Conservation (phyloP, 2,888 invertebrate species). For the Nyleta sp. region DNA sequence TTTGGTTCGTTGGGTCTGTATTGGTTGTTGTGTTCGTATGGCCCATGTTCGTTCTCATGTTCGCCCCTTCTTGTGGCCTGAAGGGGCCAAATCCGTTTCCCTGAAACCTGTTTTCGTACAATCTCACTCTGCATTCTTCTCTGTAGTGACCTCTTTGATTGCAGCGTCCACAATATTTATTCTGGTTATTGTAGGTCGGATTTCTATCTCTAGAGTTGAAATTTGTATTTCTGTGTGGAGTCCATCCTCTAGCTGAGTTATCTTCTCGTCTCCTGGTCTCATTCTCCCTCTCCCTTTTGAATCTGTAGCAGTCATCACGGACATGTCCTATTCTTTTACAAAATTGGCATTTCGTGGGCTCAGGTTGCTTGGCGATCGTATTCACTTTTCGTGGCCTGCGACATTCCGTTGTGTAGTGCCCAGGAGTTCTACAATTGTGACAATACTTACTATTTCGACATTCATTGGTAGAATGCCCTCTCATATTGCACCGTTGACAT, state of each 20-base stretch:
- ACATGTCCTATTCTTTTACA: neutral
- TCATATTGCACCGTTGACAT: neutral
- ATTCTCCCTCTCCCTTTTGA: too few relatives aligned
- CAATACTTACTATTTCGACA: neutral
- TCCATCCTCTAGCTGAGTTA: too few relatives aligned
- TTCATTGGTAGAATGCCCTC: neutral
- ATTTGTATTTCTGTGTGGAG: neutral
- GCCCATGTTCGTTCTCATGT: too few relatives aligned
- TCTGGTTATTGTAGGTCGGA: too few relatives aligned
- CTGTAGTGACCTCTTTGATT: too few relatives aligned
- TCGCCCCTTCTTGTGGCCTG: neutral
- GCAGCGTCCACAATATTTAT: too few relatives aligned
- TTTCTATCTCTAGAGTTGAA: too few relatives aligned
- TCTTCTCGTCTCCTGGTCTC: neutral
- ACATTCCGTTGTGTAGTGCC: neutral
- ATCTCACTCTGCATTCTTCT: too few relatives aligned
- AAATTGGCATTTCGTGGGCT: neutral
- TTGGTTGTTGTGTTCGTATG: too few relatives aligned
- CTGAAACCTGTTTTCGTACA: constrained; percentile 15
- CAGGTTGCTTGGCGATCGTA: neutral
- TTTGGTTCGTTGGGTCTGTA: too few relatives aligned
- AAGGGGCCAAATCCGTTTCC: constrained; percentile 63
- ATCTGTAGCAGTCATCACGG: neutral
- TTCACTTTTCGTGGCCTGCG: neutral
- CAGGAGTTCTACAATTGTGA: neutral